Percentiles rank a stretch among this genome's conserved stretches.
phyloP scores from a whole-genome alignment of 1,140 invertebrate species.

The Hylaeus volcanicus region DNA sequence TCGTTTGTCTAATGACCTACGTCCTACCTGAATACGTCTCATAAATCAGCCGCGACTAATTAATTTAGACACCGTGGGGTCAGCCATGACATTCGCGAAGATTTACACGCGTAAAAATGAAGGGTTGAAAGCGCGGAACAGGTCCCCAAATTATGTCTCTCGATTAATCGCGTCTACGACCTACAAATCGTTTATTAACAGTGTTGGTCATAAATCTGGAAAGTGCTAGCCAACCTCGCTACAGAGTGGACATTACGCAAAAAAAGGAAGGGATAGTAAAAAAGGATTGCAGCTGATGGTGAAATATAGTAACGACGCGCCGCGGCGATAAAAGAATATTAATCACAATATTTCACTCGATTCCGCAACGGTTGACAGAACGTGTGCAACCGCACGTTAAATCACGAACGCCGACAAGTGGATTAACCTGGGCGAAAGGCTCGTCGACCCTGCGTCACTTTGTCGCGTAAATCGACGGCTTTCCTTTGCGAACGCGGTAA shows the following conservation, averaged over 20 bases:
- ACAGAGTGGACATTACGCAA: neutral
- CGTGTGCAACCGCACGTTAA: slow-evolving; percentile 45
- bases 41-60: too few species aligned
- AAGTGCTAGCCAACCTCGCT: neutral
- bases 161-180: too few species aligned
- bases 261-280: neutral
- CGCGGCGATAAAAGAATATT: slow-evolving; percentile 38
- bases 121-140: too few species aligned
- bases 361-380: slow-evolving; percentile 41
- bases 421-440: slow-evolving; percentile 49
- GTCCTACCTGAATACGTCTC: too few species aligned
- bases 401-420: slow-evolving; percentile 51
- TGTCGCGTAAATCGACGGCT: slow-evolving; percentile 46
- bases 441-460: slow-evolving; percentile 44
- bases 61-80: too few species aligned
- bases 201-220: neutral
- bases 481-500: slow-evolving; percentile 26
- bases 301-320: slow-evolving; percentile 52
- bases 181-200: neutral
- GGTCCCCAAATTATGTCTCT: too few species aligned
- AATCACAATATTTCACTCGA: slow-evolving; percentile 53
- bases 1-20: too few species aligned
- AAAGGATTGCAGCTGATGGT: slow-evolving; percentile 36
- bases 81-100: too few species aligned
- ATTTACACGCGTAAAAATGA: too few species aligned